phyloP scores from a whole-genome alignment of 2,113 vertebrate genomes.

The Scalopus aquaticus region DNA sequence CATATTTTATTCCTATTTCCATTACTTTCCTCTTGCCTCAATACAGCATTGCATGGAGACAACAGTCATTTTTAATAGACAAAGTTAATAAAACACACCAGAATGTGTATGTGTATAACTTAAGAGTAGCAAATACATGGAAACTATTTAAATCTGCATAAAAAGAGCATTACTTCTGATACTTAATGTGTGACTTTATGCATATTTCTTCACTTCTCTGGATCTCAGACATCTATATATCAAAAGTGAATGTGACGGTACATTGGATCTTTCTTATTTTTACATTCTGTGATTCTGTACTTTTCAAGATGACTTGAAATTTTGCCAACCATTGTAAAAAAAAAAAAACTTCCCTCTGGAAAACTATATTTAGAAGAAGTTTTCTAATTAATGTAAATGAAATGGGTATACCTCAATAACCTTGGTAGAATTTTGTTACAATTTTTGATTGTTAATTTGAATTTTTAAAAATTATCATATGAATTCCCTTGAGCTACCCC shows the following conservation, averaged over 20 bases:
- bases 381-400: conserved; percentile 44
- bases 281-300: not conserved
- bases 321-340: conserved; percentile 14
- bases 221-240: not conserved
- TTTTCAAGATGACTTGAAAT: conserved; percentile 29
- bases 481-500: not conserved
- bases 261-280: not conserved
- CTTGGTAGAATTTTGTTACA: not conserved
- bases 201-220: conserved; percentile 2
- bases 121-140: not conserved
- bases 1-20: not conserved
- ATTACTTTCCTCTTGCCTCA: not conserved
- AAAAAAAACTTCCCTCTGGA: not conserved
- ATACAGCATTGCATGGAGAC: not conserved
- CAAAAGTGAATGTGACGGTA: not conserved
- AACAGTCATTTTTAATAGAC: conserved; percentile 8
- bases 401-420: not conserved
- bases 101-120: not conserved
- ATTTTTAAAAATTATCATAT: not conserved
- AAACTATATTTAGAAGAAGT: conserved; percentile 11
- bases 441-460: conserved; percentile 41
- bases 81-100: not conserved
- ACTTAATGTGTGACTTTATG: not conserved
- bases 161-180: not conserved
- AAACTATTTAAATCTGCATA: not conserved